phyloP scores from a whole-genome alignment of 2,113 vertebrate species.

The Typhlomys cinereus region DNA sequence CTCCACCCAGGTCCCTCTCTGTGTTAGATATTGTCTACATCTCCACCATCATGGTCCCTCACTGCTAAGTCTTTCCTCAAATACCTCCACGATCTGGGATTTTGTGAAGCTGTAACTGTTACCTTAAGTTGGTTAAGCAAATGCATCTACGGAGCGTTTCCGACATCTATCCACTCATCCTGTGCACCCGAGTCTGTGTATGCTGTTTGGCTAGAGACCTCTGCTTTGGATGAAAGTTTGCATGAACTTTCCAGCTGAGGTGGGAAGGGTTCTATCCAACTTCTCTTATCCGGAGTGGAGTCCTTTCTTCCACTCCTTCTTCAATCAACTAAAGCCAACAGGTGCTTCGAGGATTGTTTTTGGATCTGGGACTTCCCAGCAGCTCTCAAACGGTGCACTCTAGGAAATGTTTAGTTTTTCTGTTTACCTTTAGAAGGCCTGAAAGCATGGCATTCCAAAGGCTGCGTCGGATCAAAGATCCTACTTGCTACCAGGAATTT shows the following conservation, averaged over 20 bases:
- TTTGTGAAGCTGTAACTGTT: neutral
- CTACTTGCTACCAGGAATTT: constrained; percentile 11
- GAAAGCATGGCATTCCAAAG: constrained; percentile 16
- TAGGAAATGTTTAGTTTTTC: neutral
- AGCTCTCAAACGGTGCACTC: neutral
- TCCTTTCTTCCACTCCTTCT: neutral
- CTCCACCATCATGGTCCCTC: neutral
- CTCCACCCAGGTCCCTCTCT: neutral
- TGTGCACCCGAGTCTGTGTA: accelerated
- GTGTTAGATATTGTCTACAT: neutral
- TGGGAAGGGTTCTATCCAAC: neutral
- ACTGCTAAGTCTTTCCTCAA: neutral
- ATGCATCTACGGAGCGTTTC: neutral
- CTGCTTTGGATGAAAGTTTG: neutral
- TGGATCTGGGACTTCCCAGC: neutral
- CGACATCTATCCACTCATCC: accelerated
- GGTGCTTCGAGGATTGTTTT: neutral
- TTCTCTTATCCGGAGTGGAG: neutral
- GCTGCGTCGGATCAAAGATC: neutral
- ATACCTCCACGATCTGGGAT: neutral
- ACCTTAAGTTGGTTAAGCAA: neutral
- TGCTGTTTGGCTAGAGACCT: neutral
- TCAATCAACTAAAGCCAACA: neutral
- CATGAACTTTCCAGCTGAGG: neutral
- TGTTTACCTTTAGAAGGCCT: neutral